These are phyloP conservation scores for Tachina fera DNA, from an alignment of 2,888 invertebrate genomes.

Conservation along the genomic window DNA sequence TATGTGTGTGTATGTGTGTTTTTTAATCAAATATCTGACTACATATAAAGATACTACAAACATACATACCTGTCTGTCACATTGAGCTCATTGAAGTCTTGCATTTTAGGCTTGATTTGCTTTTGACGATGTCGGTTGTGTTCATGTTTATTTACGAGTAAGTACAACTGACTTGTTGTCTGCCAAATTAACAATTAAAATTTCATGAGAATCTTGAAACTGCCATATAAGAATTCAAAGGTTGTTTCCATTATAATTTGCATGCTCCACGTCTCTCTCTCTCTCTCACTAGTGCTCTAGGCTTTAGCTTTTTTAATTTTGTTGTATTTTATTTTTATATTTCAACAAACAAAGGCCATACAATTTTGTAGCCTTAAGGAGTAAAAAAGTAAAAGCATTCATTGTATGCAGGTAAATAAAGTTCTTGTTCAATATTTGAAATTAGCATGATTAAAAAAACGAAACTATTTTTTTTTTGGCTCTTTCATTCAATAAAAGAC, in stretches of 20 bases:
- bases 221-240: conserved; percentile 13
- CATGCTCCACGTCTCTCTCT: background rate
- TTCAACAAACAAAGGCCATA: conserved; percentile 14
- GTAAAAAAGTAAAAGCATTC: conserved; percentile 11
- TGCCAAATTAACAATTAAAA: conserved; percentile 30
- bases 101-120: background rate
- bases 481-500: background rate
- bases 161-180: conserved; percentile 17
- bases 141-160: conserved; percentile 2
- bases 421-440: conserved; percentile 29
- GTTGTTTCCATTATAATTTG: conserved; percentile 18
- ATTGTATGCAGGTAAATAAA: background rate
- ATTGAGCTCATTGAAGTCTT: background rate
- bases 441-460: conserved; percentile 47
- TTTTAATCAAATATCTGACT: background rate
- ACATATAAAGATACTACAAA: background rate
- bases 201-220: conserved; percentile 26
- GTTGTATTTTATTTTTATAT: background rate
- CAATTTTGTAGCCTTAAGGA: conserved; percentile 38
- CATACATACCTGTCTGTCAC: background rate
- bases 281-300: too few relatives aligned
- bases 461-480: background rate
- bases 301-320: background rate
- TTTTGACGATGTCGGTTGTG: background rate
- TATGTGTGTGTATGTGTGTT: background rate